phyloP scores from a whole-genome alignment of 2,113 vertebrate genomes.

The Stomatorhinus ivindoensis region DNA sequence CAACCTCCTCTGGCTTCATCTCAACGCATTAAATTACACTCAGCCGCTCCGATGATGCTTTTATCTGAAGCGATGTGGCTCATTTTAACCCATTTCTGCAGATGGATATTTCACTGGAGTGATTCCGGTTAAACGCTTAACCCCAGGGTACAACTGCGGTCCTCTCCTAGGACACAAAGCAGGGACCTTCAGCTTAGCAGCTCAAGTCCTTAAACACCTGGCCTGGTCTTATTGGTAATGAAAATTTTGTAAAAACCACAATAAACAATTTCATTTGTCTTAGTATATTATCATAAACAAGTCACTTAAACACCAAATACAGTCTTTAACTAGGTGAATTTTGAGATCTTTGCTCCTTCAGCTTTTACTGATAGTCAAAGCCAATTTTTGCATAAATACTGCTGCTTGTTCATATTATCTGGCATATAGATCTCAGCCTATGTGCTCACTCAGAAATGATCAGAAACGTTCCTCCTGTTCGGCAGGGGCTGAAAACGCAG shows the following conservation, averaged over 20 bases:
- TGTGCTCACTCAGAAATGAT: constrained; percentile 3
- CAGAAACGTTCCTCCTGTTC: not conserved
- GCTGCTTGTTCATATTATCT: not conserved
- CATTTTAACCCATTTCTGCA: constrained; percentile 1
- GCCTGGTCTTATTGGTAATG: not conserved
- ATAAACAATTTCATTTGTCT: not conserved
- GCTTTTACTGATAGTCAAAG: not conserved
- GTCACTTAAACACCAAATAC: not conserved
- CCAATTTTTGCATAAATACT: not conserved
- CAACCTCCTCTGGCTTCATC: not conserved
- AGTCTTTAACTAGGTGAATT: not conserved
- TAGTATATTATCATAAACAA: not conserved
- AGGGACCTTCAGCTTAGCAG: not conserved
- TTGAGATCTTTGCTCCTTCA: not conserved
- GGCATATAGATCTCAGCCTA: not conserved
- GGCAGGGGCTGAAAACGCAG: not conserved
- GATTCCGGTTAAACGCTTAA: not conserved
- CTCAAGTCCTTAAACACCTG: not conserved
- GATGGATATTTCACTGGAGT: not conserved
- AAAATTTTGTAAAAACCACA: not conserved
- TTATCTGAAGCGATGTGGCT: not conserved
- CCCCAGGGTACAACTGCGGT: not conserved
- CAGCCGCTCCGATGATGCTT: not conserved
- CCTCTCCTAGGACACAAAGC: not conserved
- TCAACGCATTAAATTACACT: constrained; percentile 1